phyloP scores from a whole-genome alignment of 2,113 vertebrate genomes.

The Sinocyclocheilus anophthalmus region DNA sequence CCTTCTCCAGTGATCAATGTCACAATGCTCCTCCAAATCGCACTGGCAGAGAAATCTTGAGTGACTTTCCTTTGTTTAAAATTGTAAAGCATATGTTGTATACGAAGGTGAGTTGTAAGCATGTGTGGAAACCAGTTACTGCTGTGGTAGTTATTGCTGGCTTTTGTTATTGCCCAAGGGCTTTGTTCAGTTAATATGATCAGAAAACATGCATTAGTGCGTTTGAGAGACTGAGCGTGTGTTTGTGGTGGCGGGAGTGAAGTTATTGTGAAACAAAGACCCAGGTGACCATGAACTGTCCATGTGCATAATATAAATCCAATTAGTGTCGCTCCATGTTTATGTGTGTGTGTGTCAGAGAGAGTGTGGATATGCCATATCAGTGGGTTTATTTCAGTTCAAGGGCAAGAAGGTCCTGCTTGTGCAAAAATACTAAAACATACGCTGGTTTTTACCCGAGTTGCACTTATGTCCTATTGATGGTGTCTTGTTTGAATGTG shows the following conservation, averaged over 20 bases:
- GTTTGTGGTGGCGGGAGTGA: not conserved
- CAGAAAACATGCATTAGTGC: not conserved
- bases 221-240: not conserved
- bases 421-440: not conserved
- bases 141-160: constrained; percentile 10
- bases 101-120: constrained; percentile 1
- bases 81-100: not conserved
- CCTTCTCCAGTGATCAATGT: not conserved
- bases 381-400: constrained; percentile 7
- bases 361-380: not conserved
- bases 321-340: constrained; percentile 27
- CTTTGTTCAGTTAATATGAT: constrained; percentile 4
- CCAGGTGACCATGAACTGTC: constrained; percentile 15
- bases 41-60: not conserved
- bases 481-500: constrained; percentile 26
- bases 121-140: not conserved
- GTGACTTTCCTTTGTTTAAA: not conserved
- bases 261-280: not conserved
- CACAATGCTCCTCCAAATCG: not conserved
- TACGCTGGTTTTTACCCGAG: not conserved
- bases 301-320: constrained; percentile 14
- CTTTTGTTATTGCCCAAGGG: not conserved
- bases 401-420: constrained; percentile 26
- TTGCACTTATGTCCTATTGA: not conserved
- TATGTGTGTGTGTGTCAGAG: not conserved